Evolutionary conservation across 2,113 vertebrate genomes (phyloP).

Genomic region (Xenopus tropicalis): UCB_Xtro_10.0 CM004449.2:83081501-83082000

Average conservation of each 20-base stretch:
- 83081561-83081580: no score
- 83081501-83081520: no score
- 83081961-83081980: constrained; percentile 41
- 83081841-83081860: constrained; percentile 37
- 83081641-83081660: background rate
- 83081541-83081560: no score
- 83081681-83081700: background rate
- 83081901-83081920: constrained; percentile 41
- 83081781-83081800: constrained; percentile 7
- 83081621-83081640: background rate
- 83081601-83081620: no score
- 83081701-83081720: background rate
- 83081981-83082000: constrained; percentile 41
- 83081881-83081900: constrained; percentile 38
- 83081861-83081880: constrained; percentile 35
- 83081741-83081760: no score
- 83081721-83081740: background rate
- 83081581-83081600: no score
- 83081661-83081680: background rate
- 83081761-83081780: background rate
- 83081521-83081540: no score
- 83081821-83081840: constrained; percentile 28
- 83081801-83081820: background rate
- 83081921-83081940: constrained; percentile 44
- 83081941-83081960: constrained; percentile 21